Base-by-base conservation (phyloP, 2,113 vertebrate genomes). In the Sula dactylatra region DNA sequence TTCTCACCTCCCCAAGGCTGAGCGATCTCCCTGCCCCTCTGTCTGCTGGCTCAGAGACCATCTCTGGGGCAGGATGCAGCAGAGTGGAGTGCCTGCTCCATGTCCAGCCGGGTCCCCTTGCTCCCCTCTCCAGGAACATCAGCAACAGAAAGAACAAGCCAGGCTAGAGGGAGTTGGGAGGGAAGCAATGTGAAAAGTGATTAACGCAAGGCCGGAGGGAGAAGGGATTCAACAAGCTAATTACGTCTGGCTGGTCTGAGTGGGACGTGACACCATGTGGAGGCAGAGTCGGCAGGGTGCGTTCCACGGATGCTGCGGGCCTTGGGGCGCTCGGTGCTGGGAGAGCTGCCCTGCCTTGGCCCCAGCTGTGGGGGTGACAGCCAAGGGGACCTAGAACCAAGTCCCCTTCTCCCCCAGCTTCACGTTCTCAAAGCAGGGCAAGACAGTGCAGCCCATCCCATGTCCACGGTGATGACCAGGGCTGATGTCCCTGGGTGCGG, bases 201-300 rank as follows among this genome's bases (percentile, higher is more conserved):
- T 97, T 97, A 97, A 97, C 82, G 2, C 1, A 11, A 96, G 94
- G 94, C 96, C 62, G 0, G 94, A 96, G 94, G 94, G 74, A 82
- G 72, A 93, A 93, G 10, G 94, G 61, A 90, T 94, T 96, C 96
- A 95, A 94, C 94, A 93, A 94, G 94, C 78, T 96, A 97, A 97
- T 97, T 96, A 95, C 2, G 14, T 93, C 92, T 96, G 94, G 44
- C 73, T 94, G 85, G 91, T 90, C 88, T 86, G 86, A 83, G 86
- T 2, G 3, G 96, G 95, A 93, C 9, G 3, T 71, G 90, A 84
- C 96, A 95, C 85, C 62, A 38, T 0, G 0, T 24, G 44, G 73
- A 24, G 56, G 22, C 64, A 66, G 61, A 65, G 62, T 21, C 8
- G 1, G 64, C 1, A 1, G 71, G 61, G 55, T n/a, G 36, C 1